Percentiles rank a stretch among this genome's conserved stretches.
These are phyloP conservation scores for Adela reaumurella DNA, from an alignment of 2,888 invertebrate species.

Conservation along the genomic window DNA sequence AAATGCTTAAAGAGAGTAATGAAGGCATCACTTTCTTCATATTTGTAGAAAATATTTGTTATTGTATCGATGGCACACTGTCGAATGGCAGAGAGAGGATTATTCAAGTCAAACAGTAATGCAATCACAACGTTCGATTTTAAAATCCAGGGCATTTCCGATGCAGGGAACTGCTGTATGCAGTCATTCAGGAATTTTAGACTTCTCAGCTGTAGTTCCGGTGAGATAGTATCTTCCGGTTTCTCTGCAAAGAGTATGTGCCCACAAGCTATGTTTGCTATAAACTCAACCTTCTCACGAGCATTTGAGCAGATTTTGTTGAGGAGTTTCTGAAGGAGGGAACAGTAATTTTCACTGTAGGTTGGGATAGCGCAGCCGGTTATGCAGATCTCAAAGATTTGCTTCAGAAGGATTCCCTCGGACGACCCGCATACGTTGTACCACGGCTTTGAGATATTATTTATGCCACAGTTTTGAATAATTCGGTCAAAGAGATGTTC, in stretches of 20 bases:
- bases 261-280: constrained; percentile 54
- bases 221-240: constrained; percentile 38
- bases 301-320: constrained; percentile 35
- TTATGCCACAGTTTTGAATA: constrained; percentile 39
- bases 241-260: constrained; percentile 39
- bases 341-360: constrained; percentile 31
- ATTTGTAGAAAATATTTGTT: constrained; percentile 23
- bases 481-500: constrained; percentile 51
- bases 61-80: constrained; percentile 53
- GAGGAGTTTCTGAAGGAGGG: constrained; percentile 40
- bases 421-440: constrained; percentile 37
- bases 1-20: constrained; percentile 44
- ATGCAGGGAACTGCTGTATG: constrained; percentile 18
- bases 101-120: constrained; percentile 54
- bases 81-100: constrained; percentile 53
- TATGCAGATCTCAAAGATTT: constrained; percentile 44
- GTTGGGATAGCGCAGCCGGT: constrained; percentile 40
- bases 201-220: constrained; percentile 49
- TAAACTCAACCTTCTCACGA: constrained; percentile 49
- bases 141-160: constrained; percentile 27
- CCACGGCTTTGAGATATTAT: constrained; percentile 32
- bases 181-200: constrained; percentile 37
- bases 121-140: constrained; percentile 47
- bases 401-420: constrained; percentile 32
- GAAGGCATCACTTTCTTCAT: constrained; percentile 31